phyloP scores from a whole-genome alignment of 2,113 vertebrate genomes.

The Uropsilus gracilis region DNA sequence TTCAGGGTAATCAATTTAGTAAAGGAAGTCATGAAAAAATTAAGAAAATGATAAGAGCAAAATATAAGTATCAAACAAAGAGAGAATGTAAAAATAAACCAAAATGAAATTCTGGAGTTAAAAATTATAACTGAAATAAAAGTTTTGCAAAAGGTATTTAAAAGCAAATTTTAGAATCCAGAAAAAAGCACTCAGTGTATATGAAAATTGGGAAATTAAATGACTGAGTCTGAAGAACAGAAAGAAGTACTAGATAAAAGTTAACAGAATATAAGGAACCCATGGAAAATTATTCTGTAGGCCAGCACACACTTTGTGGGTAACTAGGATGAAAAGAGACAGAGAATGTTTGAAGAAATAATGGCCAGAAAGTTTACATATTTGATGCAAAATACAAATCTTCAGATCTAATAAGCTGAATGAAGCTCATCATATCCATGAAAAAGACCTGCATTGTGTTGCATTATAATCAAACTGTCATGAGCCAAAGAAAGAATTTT shows the following conservation, averaged over 20 bases:
- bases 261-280: neutral
- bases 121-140: neutral
- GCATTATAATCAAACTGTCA: neutral
- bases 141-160: neutral
- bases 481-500: neutral
- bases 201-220: neutral
- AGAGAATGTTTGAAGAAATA: neutral
- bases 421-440: neutral
- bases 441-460: neutral
- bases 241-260: neutral
- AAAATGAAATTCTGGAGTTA: neutral
- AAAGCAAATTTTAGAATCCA: neutral
- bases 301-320: neutral
- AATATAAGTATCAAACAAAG: neutral
- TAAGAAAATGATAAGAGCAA: neutral
- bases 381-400: neutral
- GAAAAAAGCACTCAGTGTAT: neutral
- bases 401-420: neutral
- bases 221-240: neutral
- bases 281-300: neutral
- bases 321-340: neutral
- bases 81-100: neutral
- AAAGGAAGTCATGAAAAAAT: neutral
- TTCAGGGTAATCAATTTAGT: neutral
- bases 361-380: neutral